Percentiles rank a stretch among this genome's conserved stretches.
phyloP scores from a whole-genome alignment of 2,113 vertebrate genomes.

The Corythaixoides concolor region DNA sequence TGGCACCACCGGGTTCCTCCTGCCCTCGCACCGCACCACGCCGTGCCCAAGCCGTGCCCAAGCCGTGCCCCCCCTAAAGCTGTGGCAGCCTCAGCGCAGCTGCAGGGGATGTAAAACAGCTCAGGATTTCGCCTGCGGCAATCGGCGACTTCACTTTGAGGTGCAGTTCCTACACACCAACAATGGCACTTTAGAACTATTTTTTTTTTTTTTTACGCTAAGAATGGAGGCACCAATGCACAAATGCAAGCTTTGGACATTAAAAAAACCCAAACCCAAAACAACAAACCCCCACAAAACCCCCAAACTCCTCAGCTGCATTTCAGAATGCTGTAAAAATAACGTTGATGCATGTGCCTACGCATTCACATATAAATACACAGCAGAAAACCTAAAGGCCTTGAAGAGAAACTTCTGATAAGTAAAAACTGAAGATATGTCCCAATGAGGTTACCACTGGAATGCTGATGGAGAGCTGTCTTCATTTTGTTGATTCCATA shows the following conservation, averaged over 20 bases:
- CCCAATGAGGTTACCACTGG: background rate
- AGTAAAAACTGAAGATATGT: background rate
- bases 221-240: background rate
- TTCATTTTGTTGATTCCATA: background rate
- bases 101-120: background rate
- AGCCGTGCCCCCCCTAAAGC: background rate
- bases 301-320: background rate
- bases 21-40: background rate
- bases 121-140: background rate
- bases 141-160: background rate
- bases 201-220: background rate
- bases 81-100: background rate
- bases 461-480: background rate
- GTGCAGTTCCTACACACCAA: background rate
- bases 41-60: background rate
- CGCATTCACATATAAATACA: slow-evolving; percentile 27
- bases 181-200: background rate
- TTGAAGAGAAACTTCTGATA: background rate
- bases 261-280: background rate
- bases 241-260: background rate
- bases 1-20: background rate
- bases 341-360: background rate
- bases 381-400: background rate
- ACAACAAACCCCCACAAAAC: background rate
- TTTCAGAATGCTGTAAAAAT: background rate